Base-by-base conservation (phyloP, 2,888 invertebrate genomes). In the Trichopoda pennipes region DNA sequence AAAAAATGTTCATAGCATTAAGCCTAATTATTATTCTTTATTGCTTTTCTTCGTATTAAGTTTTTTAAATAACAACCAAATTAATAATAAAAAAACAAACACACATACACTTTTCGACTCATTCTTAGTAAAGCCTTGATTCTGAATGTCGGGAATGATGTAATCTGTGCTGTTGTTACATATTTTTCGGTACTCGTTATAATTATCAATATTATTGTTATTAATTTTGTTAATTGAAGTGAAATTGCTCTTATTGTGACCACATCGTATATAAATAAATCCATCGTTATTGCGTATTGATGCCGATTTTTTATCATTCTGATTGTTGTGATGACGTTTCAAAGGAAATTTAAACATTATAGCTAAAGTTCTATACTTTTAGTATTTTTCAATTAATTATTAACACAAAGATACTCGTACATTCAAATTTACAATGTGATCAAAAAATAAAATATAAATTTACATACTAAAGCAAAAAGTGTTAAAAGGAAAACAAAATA, bases 211-310 rank as follows among this genome's bases (percentile, higher is more conserved):
- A 35, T 35, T 64, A 47, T 17, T 61, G 19, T 23, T 69, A 47
- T 17, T 68, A 72, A 51, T 69, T 49, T 69, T 73, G 63, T 63
- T 81, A 58, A 23, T 69, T 14, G 55, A 47, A 35, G 21, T 44
- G 23, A n/a, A 63, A 61, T 56, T 64, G 2, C 16, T 44, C n/a
- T 38, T 58, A n/a, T 10, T 63, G 78, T 85, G 81, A 63, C 84
- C 85, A 80, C 84, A 84, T 35, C 83, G 85, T 75, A 85, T 81
- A 77, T 72, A 85, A 69, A 87, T 86, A 80, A 87, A 85, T 80
- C 86, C 87, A 83, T 87, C 87, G 84, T 87, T 87, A 84, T 86
- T 87, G 69, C 85, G 86, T 70, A 86, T 85, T 79, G 86, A 85
- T 69, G 83, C 76, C 55, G 84, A 83, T 81, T 75, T 38, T 12